Percentiles rank a stretch among this genome's conserved stretches.
Evolutionary conservation across 2,113 vertebrate genomes (phyloP).

Genomic region (Mola mola): DNA sequence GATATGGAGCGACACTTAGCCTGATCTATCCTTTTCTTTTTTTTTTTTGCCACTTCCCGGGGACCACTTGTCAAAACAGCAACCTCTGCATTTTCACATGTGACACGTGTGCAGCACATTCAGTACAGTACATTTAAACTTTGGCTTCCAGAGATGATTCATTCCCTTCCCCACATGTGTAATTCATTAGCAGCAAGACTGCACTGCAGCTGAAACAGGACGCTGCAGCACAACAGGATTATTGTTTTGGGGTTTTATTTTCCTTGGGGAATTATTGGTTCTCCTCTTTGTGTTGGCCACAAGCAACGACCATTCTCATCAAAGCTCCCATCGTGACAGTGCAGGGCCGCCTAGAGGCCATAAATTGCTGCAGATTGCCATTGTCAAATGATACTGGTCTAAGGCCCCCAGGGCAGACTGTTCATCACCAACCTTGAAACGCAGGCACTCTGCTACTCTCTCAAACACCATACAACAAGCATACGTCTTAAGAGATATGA

Average conservation of each 20-base stretch:
- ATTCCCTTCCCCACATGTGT: slow-evolving; percentile 43
- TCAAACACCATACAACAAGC: neutral
- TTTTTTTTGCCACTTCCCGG: slow-evolving; percentile 21
- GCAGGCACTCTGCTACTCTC: slow-evolving; percentile 13
- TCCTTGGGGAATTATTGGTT: slow-evolving; percentile 26
- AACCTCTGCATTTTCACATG: slow-evolving; percentile 37
- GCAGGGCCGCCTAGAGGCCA: slow-evolving; percentile 44
- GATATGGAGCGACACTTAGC: slow-evolving; percentile 16
- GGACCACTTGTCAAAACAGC: slow-evolving; percentile 47
- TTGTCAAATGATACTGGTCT: slow-evolving; percentile 54
- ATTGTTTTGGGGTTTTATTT: slow-evolving; percentile 33
- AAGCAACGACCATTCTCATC: slow-evolving; percentile 33
- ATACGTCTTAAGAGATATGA: neutral
- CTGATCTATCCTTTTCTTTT: slow-evolving; percentile 26
- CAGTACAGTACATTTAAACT: slow-evolving; percentile 34
- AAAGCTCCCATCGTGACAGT: slow-evolving; percentile 29
- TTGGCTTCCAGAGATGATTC: slow-evolving; percentile 40
- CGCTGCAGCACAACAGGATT: slow-evolving; percentile 29
- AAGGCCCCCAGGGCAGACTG: slow-evolving; percentile 26
- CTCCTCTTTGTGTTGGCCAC: slow-evolving; percentile 17
- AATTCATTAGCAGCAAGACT: slow-evolving; percentile 44
- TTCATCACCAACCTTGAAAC: slow-evolving; percentile 30
- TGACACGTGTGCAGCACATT: slow-evolving; percentile 45
- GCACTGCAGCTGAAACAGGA: slow-evolving; percentile 49
- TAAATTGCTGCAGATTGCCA: slow-evolving; percentile 46